phyloP scores from a whole-genome alignment of 2,797 vertebrate species.

The Sebastes diploproa region DNA sequence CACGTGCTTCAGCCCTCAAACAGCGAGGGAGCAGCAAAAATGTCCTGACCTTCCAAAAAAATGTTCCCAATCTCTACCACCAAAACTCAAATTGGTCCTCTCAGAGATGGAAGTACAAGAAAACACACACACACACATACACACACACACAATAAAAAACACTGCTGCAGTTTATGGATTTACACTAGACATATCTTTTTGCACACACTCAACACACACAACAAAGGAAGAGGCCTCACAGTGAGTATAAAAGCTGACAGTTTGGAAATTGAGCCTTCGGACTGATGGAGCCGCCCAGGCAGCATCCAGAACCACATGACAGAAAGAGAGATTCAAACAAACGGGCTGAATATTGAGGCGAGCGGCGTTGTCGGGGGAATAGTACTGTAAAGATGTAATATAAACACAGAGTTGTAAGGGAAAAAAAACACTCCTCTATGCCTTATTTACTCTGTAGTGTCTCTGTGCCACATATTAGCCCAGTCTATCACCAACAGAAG shows the following conservation, averaged over 20 bases:
- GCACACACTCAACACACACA: slow-evolving; percentile 17
- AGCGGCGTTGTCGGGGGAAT: slow-evolving; percentile 25
- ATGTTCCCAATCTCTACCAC: background rate
- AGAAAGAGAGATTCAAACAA: slow-evolving; percentile 39
- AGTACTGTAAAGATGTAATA: slow-evolving; percentile 58
- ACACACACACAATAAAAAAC: background rate
- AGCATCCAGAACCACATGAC: slow-evolving; percentile 43
- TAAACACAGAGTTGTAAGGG: slow-evolving; percentile 20
- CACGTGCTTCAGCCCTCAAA: background rate
- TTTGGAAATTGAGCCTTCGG: slow-evolving; percentile 68
- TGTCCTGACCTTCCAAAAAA: background rate
- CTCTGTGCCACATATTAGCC: slow-evolving; percentile 43
- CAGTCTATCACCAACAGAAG: slow-evolving; percentile 37
- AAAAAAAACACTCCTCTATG: background rate
- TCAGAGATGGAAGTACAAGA: background rate
- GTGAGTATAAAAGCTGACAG: slow-evolving; percentile 63
- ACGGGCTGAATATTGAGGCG: slow-evolving; percentile 21
- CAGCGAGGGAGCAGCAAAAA: background rate
- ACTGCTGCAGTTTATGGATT: slow-evolving; percentile 1
- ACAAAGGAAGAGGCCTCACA: slow-evolving; percentile 39
- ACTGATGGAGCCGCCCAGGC: slow-evolving; percentile 52
- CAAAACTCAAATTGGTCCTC: background rate
- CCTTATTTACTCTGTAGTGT: slow-evolving; percentile 24
- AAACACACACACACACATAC: background rate
- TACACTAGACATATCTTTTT: slow-evolving; percentile 1